Evolutionary conservation across 2,797 vertebrate species (phyloP), one percentile per base, ranked within the genome.

Genomic region (Stomatorhinus walkeri): DNA sequence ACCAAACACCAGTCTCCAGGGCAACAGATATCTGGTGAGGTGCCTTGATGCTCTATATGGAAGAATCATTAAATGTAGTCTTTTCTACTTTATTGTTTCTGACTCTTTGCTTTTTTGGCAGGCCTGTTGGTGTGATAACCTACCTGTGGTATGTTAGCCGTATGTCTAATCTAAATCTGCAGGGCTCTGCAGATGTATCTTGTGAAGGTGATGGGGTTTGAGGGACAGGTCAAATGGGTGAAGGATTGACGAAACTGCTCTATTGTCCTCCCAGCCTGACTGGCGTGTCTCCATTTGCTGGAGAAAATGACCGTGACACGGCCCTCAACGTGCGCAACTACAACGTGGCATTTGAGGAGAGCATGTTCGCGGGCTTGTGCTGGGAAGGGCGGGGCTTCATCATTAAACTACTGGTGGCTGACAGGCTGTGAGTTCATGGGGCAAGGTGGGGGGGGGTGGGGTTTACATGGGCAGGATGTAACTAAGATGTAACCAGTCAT

Each of bases 261-360:
- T 48, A 10, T 84, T 22, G 22, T 51, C 48, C 22, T 51, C 32
- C 40, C 90, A 99, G 98, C 92, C 94, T 99, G 91, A 99, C 98
- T 0, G 98, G 98, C 49, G 97, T 99, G 91, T 99, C 98, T 61
- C 98, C 98, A 0, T 99, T 99, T 0, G 97, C 98, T 68, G 98
- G 98, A 0, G 98, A 99, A 91, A 99, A 98, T 0, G 98, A 99
- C 91, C 96, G 97, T 90, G 97, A 96, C 0, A 98, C 98, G 0
- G 90, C 98, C 40, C 95, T 99, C 93, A 99, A 99, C 92, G 98
- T 99, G 93, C 96, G 96, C 68, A 98, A 98, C 94, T 99, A 99
- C 92, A 98, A 98, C 0, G 97, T 99, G 91, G 98, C 98, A 16
- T 99, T 99, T 0, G 98, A 99, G 92, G 98, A 99, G 93, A 95